These are phyloP conservation scores for Prorops nasuta DNA, from an alignment of 1,140 invertebrate species.

Conservation along the genomic window DNA sequence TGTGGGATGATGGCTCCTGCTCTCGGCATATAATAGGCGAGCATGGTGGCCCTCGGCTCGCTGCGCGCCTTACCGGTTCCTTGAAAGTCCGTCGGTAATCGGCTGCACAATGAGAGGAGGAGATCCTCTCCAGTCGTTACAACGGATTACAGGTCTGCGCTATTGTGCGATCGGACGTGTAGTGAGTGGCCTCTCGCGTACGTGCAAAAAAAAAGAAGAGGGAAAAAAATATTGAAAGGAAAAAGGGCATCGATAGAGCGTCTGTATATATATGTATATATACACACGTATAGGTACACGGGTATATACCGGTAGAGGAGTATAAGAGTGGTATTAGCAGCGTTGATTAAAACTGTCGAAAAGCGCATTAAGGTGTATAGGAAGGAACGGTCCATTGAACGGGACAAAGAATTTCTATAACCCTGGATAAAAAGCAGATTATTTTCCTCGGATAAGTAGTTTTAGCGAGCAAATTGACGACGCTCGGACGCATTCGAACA, in stretches of 20 bases:
- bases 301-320: no score
- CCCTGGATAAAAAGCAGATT: no score
- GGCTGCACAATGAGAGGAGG: neutral
- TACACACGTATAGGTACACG: no score
- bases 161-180: neutral
- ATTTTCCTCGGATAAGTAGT: conserved; percentile 25
- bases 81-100: conserved; percentile 16
- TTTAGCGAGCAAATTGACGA: conserved; percentile 47
- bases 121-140: conserved; percentile 3
- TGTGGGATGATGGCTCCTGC: conserved; percentile 34
- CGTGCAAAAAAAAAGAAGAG: no score
- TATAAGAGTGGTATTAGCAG: no score
- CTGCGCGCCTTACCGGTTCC: conserved; percentile 33
- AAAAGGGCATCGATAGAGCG: no score
- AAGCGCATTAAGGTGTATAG: no score
- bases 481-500: conserved; percentile 49
- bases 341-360: no score
- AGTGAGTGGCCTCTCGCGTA: conserved; percentile 3
- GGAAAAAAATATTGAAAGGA: no score
- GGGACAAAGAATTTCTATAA: no score
- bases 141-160: neutral
- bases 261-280: no score
- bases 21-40: conserved; percentile 41
- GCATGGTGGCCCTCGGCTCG: conserved; percentile 40
- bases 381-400: no score